Base-by-base conservation (phyloP, 2,113 vertebrate species). In the Mirounga angustirostris region DNA sequence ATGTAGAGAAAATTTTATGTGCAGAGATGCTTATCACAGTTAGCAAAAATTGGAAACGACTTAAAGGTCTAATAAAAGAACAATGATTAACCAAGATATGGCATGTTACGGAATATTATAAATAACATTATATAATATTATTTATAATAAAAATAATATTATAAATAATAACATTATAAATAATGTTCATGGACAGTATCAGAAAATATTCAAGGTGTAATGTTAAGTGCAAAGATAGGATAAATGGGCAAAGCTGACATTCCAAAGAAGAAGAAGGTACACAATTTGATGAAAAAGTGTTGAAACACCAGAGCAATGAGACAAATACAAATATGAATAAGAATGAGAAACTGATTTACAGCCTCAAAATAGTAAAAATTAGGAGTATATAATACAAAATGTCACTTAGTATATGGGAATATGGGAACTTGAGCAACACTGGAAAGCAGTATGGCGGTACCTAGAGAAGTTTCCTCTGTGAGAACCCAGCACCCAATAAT, bases 41-140 rank as follows among this genome's bases (percentile, higher is more conserved):
- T 71, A 69, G 78, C 21, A 67, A 87, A 96, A 81, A 90, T 19
- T 43, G 19, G 46, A 97, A 74, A 40, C 7, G 28, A 67, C 40
- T 84, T 71, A 79, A 78, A 93, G 46, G 36, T 67, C 36, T 91
- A 80, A 81, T 92, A 52, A 96, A 94, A 76, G 30, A 91, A 40
- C 3, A 56, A 71, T 43, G 9, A 21, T 40, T 90, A 86, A 88
- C 82, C 24, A 83, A 83, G 13, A 88, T 88, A 63, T 50, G 33
- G 10, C 36, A n/a, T 54, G 43, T 61, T 92, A 30, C 61, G 28
- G 26, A 91, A 91, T 87, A 89, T 91, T 88, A 94, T 40, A 85
- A 92, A 54, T 16, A 46, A 46, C 46, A 46, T 46, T 46, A 46
- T 46, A 46, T 46, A 46, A 8, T 46, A 46, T 46, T 46, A 46